Evolutionary conservation across 2,888 invertebrate species (phyloP).

Genomic region (Hirtodrosophila confusa): DNA sequence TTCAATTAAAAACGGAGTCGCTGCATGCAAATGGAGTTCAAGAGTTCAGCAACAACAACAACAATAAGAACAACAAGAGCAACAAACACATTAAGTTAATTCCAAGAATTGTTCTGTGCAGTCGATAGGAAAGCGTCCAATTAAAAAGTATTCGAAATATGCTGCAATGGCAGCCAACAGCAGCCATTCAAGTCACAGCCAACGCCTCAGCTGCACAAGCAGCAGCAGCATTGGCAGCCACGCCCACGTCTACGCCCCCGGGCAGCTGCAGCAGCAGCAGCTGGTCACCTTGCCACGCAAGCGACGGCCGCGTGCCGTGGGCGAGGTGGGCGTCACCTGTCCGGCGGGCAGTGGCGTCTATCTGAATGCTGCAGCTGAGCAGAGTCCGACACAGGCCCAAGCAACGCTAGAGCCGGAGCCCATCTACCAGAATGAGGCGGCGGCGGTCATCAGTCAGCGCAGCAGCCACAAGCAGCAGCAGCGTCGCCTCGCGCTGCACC

Average conservation of each 20-base stretch:
- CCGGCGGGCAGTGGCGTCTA: slow-evolving; percentile 80
- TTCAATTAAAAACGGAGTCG: slow-evolving; percentile 50
- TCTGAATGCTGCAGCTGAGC: slow-evolving; percentile 64
- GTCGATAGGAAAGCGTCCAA: slow-evolving; percentile 42
- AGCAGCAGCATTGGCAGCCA: slow-evolving; percentile 42
- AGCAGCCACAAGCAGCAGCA: slow-evolving; percentile 19
- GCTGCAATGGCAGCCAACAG: slow-evolving; percentile 40
- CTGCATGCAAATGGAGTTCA: slow-evolving; percentile 40
- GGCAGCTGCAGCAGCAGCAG: slow-evolving; percentile 14
- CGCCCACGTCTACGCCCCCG: slow-evolving; percentile 5
- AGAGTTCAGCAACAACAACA: slow-evolving; percentile 41
- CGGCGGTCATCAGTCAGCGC: slow-evolving; percentile 45
- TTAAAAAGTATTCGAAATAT: slow-evolving; percentile 30
- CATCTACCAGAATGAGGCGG: slow-evolving; percentile 80
- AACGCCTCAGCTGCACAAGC: slow-evolving; percentile 53
- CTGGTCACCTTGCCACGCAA: slow-evolving; percentile 82
- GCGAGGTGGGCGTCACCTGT: slow-evolving; percentile 83
- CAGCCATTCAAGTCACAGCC: slow-evolving; percentile 40
- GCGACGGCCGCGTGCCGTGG: slow-evolving; percentile 83
- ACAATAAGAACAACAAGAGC: slow-evolving; percentile 20
- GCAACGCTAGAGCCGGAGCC: slow-evolving; percentile 66
- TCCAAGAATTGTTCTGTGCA: slow-evolving; percentile 12
- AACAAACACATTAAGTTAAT: slow-evolving; percentile 15
- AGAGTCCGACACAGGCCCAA: slow-evolving; percentile 36
- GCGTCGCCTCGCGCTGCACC: slow-evolving; percentile 32